Evolutionary conservation across 2,113 vertebrate species (phyloP).

Genomic region (Panurus biarmicus): DNA sequence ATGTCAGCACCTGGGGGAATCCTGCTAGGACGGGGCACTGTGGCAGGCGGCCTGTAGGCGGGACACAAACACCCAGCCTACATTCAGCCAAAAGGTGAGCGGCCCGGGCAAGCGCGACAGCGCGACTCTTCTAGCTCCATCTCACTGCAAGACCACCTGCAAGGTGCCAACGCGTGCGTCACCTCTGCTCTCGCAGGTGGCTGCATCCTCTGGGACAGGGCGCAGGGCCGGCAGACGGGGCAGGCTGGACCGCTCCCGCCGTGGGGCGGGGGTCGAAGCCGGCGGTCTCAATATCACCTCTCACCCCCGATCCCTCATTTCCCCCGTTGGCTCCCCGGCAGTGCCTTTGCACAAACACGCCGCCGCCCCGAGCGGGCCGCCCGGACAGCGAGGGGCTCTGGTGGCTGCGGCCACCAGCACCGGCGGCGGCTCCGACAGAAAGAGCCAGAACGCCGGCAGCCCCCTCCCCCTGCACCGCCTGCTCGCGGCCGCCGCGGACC

Average conservation of each 20-base stretch:
- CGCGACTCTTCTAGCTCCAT: not conserved
- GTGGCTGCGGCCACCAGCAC: not conserved
- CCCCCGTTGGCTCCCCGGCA: not conserved
- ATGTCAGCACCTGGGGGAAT: not conserved
- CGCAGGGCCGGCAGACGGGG: not conserved
- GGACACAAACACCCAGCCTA: not conserved
- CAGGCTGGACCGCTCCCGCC: not conserved
- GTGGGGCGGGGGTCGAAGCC: not conserved
- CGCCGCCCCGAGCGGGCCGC: not conserved
- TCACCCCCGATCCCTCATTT: not conserved
- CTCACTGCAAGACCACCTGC: not conserved
- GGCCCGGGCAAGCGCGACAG: not conserved
- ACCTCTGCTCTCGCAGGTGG: not conserved
- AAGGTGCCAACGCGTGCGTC: not conserved
- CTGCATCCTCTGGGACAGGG: not conserved
- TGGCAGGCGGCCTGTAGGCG: accelerated
- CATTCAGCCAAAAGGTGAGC: not conserved
- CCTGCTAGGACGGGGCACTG: not conserved
- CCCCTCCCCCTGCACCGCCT: not conserved
- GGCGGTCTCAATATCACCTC: not conserved
- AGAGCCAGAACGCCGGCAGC: not conserved
- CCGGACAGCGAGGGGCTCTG: not conserved
- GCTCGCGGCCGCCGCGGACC: not conserved
- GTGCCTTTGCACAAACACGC: not conserved
- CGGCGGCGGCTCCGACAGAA: not conserved